Conservation (phyloP, 2,888 invertebrate species). For the Scaptomyza reducta region DNA sequence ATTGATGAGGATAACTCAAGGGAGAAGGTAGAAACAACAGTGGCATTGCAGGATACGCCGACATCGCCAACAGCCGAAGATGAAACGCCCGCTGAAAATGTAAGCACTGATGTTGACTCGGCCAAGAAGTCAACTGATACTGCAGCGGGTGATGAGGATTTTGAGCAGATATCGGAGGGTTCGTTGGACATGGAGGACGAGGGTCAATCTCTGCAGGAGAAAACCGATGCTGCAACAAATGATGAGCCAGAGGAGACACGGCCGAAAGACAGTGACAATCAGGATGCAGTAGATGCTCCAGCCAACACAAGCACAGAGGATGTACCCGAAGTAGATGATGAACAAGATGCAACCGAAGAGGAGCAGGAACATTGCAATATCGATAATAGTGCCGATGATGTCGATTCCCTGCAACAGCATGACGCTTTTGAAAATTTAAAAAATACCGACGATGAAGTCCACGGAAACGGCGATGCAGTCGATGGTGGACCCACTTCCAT, state of each 20-base stretch:
- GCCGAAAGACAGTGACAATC: constrained; percentile 28
- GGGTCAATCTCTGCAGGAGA: constrained; percentile 63
- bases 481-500: constrained; percentile 62
- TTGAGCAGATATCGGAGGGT: constrained; percentile 81
- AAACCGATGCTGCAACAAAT: constrained; percentile 40
- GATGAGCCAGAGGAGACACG: constrained; percentile 19
- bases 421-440: constrained; percentile 67
- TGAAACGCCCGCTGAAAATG: constrained; percentile 32
- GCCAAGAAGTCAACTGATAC: constrained; percentile 31
- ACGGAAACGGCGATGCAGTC: constrained; percentile 73
- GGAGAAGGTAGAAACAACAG: constrained; percentile 36
- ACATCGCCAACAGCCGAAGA: constrained; percentile 55
- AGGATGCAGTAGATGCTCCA: constrained; percentile 5
- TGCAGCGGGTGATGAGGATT: constrained; percentile 65
- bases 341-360: constrained; percentile 18
- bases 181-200: constrained; percentile 79
- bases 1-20: constrained; percentile 62
- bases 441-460: constrained; percentile 67
- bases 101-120: not conserved
- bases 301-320: constrained; percentile 9
- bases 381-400: constrained; percentile 53
- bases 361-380: constrained; percentile 43
- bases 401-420: constrained; percentile 41
- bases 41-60: constrained; percentile 51
- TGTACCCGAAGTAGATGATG: constrained; percentile 20